phyloP scores from a whole-genome alignment of 2,888 invertebrate species.

The Gnatocerus cornutus region DNA sequence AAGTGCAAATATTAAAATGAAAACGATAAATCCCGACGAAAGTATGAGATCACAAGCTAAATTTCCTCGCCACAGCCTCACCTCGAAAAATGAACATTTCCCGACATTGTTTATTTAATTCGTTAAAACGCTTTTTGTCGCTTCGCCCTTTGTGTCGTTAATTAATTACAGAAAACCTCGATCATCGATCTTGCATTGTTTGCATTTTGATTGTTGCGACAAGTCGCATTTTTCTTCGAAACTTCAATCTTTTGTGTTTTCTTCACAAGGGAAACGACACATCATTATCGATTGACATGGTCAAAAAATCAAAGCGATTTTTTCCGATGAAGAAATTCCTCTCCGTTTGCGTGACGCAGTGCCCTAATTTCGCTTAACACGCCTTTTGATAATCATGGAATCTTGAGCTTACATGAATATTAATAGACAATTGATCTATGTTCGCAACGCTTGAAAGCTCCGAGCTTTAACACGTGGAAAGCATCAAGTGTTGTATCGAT shows the following conservation, averaged over 20 bases:
- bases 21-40: too few species aligned
- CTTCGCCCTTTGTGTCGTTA: not conserved
- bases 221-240: too few species aligned
- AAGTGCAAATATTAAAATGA: too few species aligned
- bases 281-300: not conserved
- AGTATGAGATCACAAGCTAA: too few species aligned
- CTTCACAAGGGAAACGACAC: not conserved
- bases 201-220: not conserved
- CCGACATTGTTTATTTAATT: slow-evolving; percentile 11
- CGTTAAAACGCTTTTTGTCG: slow-evolving; percentile 19
- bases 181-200: slow-evolving; percentile 19
- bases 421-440: slow-evolving; percentile 16
- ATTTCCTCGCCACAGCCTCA: too few species aligned
- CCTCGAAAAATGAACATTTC: too few species aligned
- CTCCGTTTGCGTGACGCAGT: slow-evolving; percentile 30
- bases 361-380: slow-evolving; percentile 24
- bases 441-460: not conserved
- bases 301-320: not conserved
- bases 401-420: slow-evolving; percentile 20
- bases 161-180: slow-evolving; percentile 18
- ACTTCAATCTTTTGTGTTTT: too few species aligned
- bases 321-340: not conserved
- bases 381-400: slow-evolving; percentile 20
- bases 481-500: too few species aligned
- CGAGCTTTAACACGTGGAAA: too few species aligned